These are phyloP conservation scores for Bujurquina vittata DNA, from an alignment of 2,113 vertebrate species.

Conservation along the genomic window DNA sequence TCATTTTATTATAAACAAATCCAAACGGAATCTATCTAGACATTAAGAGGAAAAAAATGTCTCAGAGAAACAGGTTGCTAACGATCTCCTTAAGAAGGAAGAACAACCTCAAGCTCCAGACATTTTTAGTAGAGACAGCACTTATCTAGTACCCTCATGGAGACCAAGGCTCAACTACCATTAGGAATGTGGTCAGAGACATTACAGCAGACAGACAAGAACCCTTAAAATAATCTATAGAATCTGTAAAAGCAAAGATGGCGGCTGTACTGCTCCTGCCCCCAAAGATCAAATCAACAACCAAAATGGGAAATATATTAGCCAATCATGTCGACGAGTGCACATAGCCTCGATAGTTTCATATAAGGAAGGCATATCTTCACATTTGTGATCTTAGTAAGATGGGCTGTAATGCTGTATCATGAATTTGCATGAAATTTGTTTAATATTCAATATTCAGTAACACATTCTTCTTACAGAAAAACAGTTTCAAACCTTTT, in stretches of 20 bases:
- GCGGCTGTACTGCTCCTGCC: fast-evolving
- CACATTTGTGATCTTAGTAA: neutral
- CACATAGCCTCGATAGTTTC: neutral
- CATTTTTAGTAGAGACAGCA: neutral
- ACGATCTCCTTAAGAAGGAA: neutral
- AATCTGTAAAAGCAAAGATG: neutral
- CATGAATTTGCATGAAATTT: neutral
- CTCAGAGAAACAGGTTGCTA: neutral
- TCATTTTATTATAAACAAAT: neutral
- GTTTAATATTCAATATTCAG: neutral
- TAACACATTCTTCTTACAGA: neutral
- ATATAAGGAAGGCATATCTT: neutral
- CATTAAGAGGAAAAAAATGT: neutral
- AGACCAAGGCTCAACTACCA: neutral
- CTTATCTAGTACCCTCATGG: neutral
- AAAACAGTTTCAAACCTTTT: neutral
- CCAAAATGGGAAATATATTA: neutral
- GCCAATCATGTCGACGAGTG: neutral
- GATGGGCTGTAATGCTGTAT: neutral
- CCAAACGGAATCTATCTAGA: neutral
- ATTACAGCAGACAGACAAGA: neutral
- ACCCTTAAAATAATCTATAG: neutral
- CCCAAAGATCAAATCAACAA: neutral
- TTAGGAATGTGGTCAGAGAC: neutral
- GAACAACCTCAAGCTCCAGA: neutral